phyloP scores from a whole-genome alignment of 1,140 invertebrate species.

The Drosophila rhopaloa region DNA sequence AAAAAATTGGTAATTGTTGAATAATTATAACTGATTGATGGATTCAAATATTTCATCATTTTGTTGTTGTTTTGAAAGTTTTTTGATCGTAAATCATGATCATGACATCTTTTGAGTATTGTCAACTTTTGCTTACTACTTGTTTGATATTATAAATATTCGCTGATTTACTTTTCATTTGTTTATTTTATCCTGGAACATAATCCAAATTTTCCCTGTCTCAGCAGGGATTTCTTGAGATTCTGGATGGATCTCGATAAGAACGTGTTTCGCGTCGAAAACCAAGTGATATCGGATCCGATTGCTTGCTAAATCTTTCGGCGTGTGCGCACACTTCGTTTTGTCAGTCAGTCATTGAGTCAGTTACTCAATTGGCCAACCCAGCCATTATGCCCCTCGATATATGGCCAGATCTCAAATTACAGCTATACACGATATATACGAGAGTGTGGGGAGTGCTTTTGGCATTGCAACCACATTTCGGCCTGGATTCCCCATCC shows the following conservation, averaged over 20 bases:
- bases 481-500: constrained; percentile 20
- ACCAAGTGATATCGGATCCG: constrained; percentile 27
- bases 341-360: constrained; percentile 32
- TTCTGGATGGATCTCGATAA: constrained; percentile 18
- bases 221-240: constrained; percentile 10
- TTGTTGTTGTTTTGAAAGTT: background rate
- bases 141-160: background rate
- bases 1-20: background rate
- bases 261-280: constrained; percentile 31
- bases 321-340: constrained; percentile 34
- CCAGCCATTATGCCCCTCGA: constrained; percentile 22
- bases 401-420: constrained; percentile 50
- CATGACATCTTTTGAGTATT: background rate
- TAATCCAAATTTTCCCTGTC: constrained; percentile 2
- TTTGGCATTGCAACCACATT: constrained; percentile 45
- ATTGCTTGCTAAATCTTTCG: constrained; percentile 6
- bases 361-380: constrained; percentile 46
- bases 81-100: background rate
- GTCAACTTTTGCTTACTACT: background rate
- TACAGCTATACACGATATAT: constrained; percentile 41
- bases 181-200: background rate
- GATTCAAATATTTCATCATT: background rate
- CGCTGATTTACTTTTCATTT: background rate
- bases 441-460: constrained; percentile 8
- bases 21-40: constrained; percentile 1